Evolutionary conservation across 2,888 invertebrate species (phyloP), one percentile per base, ranked within the genome.

Genomic region (Cynaeus angustus): DNA sequence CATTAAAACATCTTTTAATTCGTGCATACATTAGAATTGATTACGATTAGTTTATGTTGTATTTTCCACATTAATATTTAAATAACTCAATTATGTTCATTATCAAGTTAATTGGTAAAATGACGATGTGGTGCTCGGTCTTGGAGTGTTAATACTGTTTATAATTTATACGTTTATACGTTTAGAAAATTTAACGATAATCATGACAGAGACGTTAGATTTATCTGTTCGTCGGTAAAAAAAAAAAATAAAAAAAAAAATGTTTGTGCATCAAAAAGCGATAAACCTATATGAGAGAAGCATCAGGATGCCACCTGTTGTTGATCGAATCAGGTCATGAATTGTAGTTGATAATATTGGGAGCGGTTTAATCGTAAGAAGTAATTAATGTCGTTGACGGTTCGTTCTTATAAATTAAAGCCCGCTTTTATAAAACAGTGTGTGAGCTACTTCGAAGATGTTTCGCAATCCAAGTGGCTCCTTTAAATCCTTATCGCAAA

Each of bases 401-500:
- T 9, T 4, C 9, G 16, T 46, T 12, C 1, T 30, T 7, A 13
- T 16, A 30, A 43, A 53, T 53, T 59, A 46, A 66, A 26, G 43
- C 9, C 16, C n/a, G 33, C 8, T 21, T 71, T 74, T 67, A 62
- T 64, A 66, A 66, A 62, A 71, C 56, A 71, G 59, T 71, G 59
- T 68, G 66, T 71, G 58, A 71, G 45, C 28, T 62, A 50, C 52
- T 58, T 56, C 58, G 69, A 70, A 72, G 69, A 72, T 69, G 72
- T 71, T 76, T 70, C 74, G 72, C 75, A 79, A 80, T 80, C 80
- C 79, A 76, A 78, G 79, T 80, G 86, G 85, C 85, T 81, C 81
- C 81, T 81, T 82, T 81, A 87, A 88, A 88, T 88, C 89, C 85
- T 88, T 88, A 88, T 86, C 88, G 88, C 86, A 88, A 89, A 89